A percentile compares a stretch with the other conserved stretches of the same genome.
Evolutionary conservation across 2,888 invertebrate species (phyloP).

Genomic region (Caenorhabditis becei): DNA sequence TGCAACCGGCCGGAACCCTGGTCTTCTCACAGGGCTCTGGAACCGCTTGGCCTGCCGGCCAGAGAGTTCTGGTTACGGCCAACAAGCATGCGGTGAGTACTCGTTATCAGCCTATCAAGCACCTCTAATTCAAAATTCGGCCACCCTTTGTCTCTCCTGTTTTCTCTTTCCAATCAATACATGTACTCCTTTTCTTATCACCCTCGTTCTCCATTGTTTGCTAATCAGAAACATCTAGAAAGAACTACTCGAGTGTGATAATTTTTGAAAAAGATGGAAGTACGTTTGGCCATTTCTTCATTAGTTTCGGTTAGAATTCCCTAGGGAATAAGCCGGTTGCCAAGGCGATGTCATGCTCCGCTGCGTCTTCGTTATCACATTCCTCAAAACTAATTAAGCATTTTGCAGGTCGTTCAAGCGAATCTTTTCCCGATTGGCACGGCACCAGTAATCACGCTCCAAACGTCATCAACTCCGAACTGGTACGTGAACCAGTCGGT

Average conservation of each 20-base stretch:
- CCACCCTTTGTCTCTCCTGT: background rate
- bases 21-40: conserved; percentile 27
- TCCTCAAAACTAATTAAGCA: background rate
- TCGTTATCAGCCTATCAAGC: background rate
- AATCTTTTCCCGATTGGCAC: conserved; percentile 35
- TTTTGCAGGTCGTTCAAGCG: conserved; percentile 40
- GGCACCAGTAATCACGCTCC: conserved; percentile 7
- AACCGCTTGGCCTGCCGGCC: conserved; percentile 2
- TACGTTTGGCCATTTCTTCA: background rate
- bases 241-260: background rate
- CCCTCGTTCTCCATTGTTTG: conserved; percentile 1
- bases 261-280: background rate
- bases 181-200: background rate
- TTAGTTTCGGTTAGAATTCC: background rate
- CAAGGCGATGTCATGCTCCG: background rate
- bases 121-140: background rate
- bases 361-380: background rate
- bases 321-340: conserved; percentile 20
- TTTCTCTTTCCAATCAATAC: conserved; percentile 16
- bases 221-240: background rate
- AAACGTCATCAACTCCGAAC: background rate
- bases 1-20: conserved; percentile 48
- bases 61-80: background rate
- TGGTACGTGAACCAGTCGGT: conserved; percentile 12
- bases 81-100: conserved; percentile 35